Base-by-base conservation (phyloP, 2,797 vertebrate genomes). In the Scolopax rusticola region DNA sequence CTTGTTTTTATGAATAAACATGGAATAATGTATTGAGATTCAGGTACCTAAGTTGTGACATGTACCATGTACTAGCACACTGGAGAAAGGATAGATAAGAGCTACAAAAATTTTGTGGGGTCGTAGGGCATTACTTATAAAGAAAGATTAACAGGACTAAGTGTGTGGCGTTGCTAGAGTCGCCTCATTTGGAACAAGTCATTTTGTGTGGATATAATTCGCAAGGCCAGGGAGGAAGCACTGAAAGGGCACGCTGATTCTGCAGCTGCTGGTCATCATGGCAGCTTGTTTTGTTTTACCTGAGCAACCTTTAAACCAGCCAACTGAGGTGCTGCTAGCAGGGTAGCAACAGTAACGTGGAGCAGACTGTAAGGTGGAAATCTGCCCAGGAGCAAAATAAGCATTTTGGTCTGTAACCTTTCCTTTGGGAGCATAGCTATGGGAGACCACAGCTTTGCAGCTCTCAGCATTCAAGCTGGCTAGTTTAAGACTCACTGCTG, bases 211-310 rank as follows among this genome's bases (percentile, higher is more conserved):
- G 69, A 6, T 84, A 32, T 40, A 47, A 84, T 86, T 48, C 50
- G 21, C 1, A 7, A 78, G 59, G 47, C 61, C 57, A 27, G 45
- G 27, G 59, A 86, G 30, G 19, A 57, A 0, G 0, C 1, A 1
- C 28, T 38, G 81, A 47, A 83, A 67, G 43, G 36, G 2, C 67
- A 18, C 1, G 2, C 40, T 68, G 45, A 70, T 68, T 32, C n/a
- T 32, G 45, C 59, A 85, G 60, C 47, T 81, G 30, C 48, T 86
- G 61, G 38, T 67, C 1, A 2, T 90, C 69, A 53, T 12, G 3
- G 56, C 19, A 88, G 60, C 68, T 88, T 47, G 7, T 86, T 71
- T 92, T 60, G 33, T 60, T 94, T 81, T 81, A 93, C 74, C 65
- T 78, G 70, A 64, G n/a, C 25, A 86, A 30, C 57, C 48, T 95